Percentiles rank a stretch among this genome's conserved stretches.
Evolutionary conservation across 2,888 invertebrate genomes (phyloP).

Genomic region (Epinotia bilunana): DNA sequence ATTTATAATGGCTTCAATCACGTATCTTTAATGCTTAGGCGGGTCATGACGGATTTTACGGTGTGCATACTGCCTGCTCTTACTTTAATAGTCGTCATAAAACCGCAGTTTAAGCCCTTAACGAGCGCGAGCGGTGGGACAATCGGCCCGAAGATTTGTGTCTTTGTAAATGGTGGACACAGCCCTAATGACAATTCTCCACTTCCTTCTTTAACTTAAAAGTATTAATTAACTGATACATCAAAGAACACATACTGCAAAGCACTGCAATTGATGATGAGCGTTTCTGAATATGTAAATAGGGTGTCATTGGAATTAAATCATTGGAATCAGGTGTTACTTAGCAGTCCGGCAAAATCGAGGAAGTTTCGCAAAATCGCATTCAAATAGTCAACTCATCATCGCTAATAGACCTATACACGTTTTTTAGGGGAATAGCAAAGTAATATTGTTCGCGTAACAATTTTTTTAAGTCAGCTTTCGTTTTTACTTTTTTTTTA

Average conservation of each 20-base stretch:
- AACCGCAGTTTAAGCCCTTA: conserved; percentile 41
- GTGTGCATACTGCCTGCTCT: conserved; percentile 39
- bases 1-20: conserved; percentile 71
- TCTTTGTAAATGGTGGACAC: conserved; percentile 33
- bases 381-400: too few relatives aligned
- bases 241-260: too few relatives aligned
- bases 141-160: conserved; percentile 32
- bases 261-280: background rate
- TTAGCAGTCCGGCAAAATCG: too few relatives aligned
- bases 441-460: too few relatives aligned
- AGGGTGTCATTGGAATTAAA: too few relatives aligned
- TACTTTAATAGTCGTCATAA: conserved; percentile 43
- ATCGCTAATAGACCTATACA: too few relatives aligned
- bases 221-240: conserved; percentile 19
- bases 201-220: conserved; percentile 14
- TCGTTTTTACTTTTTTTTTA: too few relatives aligned
- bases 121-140: conserved; percentile 35
- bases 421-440: too few relatives aligned
- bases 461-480: too few relatives aligned
- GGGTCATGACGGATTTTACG: conserved; percentile 46
- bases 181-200: conserved; percentile 31
- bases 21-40: conserved; percentile 57
- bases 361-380: too few relatives aligned
- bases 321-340: too few relatives aligned
- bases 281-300: background rate